Percentiles rank a stretch among this genome's conserved stretches.
Evolutionary conservation across 1,140 invertebrate species (phyloP).

Genomic region (Pseudoatta argentina): DNA sequence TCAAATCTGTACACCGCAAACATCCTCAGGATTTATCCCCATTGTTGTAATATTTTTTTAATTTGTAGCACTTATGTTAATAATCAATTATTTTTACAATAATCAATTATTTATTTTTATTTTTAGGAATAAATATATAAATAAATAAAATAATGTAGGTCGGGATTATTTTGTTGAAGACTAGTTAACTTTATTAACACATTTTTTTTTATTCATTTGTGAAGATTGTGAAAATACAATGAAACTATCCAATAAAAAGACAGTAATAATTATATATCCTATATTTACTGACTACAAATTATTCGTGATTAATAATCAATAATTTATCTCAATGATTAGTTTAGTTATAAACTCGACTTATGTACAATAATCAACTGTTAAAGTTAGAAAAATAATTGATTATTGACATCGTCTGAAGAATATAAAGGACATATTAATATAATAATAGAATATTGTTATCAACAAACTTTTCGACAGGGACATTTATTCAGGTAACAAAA

Average conservation of each 20-base stretch:
- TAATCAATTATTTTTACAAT: too few relatives aligned
- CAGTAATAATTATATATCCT: background rate
- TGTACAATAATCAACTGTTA: background rate
- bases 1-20: too few relatives aligned
- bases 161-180: background rate
- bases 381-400: constrained; percentile 24
- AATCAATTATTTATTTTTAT: background rate
- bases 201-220: background rate
- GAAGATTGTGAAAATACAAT: background rate
- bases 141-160: background rate
- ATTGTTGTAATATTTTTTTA: background rate
- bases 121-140: constrained; percentile 1
- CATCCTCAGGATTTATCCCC: too few relatives aligned
- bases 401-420: background rate
- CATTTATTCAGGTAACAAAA: background rate
- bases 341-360: background rate
- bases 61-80: background rate
- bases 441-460: constrained; percentile 3
- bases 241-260: background rate
- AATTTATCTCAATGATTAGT: background rate
- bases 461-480: constrained; percentile 1
- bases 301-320: background rate
- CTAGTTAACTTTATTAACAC: background rate
- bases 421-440: constrained; percentile 9
- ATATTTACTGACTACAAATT: background rate